phyloP scores from a whole-genome alignment of 2,797 vertebrate genomes.

The Leptatherina wallacei region DNA sequence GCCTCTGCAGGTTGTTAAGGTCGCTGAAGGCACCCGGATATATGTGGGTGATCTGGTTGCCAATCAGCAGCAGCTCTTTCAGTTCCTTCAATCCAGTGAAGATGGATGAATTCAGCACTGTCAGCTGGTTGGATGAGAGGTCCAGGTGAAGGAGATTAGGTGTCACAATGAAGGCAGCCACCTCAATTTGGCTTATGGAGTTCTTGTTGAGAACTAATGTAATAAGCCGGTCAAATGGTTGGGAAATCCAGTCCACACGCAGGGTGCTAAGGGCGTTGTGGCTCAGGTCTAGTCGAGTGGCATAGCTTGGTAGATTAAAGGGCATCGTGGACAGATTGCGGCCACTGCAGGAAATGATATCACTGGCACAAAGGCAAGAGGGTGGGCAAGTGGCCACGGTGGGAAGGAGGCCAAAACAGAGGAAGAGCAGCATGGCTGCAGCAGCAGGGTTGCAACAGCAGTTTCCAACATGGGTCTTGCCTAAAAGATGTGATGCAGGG shows the following conservation, averaged over 20 bases:
- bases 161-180: conserved; percentile 82
- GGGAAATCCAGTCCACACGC: conserved; percentile 84
- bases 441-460: conserved; percentile 41
- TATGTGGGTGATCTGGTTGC: conserved; percentile 85
- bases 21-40: conserved; percentile 83
- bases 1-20: conserved; percentile 83
- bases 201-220: conserved; percentile 88
- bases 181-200: conserved; percentile 80
- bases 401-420: conserved; percentile 71
- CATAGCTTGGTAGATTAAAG: conserved; percentile 83
- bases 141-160: conserved; percentile 88
- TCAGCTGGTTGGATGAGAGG: conserved; percentile 89
- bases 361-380: conserved; percentile 90
- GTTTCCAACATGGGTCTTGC: conserved; percentile 17
- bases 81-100: conserved; percentile 86
- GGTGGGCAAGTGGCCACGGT: conserved; percentile 82
- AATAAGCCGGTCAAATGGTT: conserved; percentile 80
- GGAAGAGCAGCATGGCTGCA: conserved; percentile 80
- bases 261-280: conserved; percentile 86
- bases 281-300: conserved; percentile 89
- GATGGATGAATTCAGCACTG: conserved; percentile 77
- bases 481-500: conserved; percentile 34
- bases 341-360: conserved; percentile 90
- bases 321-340: conserved; percentile 87
- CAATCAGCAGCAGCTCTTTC: conserved; percentile 89